phyloP scores from a whole-genome alignment of 2,888 invertebrate species.

The Epirrhoe tristata region DNA sequence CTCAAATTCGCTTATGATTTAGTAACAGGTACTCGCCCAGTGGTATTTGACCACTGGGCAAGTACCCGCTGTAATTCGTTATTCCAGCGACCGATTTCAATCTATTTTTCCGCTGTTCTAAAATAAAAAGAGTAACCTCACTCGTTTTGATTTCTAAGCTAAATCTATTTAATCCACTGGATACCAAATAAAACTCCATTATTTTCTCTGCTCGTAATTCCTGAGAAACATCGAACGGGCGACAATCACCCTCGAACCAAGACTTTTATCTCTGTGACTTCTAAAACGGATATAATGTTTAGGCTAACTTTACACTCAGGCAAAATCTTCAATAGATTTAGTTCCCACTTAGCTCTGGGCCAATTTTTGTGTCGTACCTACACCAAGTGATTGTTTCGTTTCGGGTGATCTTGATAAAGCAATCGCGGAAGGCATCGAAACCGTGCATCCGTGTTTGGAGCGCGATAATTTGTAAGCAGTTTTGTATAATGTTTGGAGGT shows the following conservation, averaged over 20 bases:
- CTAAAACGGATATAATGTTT: constrained; percentile 67
- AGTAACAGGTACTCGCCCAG: no score
- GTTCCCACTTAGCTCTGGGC: background rate
- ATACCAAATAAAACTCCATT: constrained; percentile 2
- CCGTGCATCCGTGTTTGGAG: background rate
- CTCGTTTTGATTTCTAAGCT: no score
- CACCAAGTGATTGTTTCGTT: background rate
- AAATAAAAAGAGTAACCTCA: no score
- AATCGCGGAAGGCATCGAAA: background rate
- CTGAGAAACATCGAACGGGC: constrained; percentile 42
- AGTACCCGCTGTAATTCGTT: no score
- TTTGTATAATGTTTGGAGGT: constrained; percentile 21
- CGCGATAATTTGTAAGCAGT: constrained; percentile 2
- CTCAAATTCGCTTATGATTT: no score
- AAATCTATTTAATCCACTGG: background rate
- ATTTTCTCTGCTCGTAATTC: constrained; percentile 22
- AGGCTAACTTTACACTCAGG: constrained; percentile 11
- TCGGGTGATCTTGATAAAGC: background rate
- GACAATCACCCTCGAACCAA: constrained; percentile 63
- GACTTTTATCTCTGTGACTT: constrained; percentile 64
- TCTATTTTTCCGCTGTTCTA: no score
- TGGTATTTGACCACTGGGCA: no score
- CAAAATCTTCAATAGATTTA: background rate
- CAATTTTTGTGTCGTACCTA: no score
- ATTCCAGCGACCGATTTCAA: no score